Evolutionary conservation across 2,888 invertebrate genomes (phyloP).

Genomic region (Julus scanicus): DNA sequence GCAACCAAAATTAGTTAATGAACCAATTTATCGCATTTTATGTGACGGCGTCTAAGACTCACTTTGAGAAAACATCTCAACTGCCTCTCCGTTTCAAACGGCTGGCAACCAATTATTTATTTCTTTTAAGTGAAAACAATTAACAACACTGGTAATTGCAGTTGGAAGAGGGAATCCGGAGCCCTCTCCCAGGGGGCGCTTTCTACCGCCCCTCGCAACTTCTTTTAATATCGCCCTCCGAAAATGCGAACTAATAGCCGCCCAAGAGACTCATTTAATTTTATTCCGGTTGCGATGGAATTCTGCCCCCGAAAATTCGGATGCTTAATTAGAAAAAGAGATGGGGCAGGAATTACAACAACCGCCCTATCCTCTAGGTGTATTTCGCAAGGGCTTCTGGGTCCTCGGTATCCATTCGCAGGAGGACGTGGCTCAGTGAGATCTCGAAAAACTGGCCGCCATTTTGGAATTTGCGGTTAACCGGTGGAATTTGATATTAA

Average conservation of each 20-base stretch:
- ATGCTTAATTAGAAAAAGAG: conserved; percentile 36
- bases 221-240: conserved; percentile 37
- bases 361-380: conserved; percentile 24
- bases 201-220: background rate
- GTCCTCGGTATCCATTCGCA: background rate
- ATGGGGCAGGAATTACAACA: conserved; percentile 29
- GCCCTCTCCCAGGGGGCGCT: conserved; percentile 23
- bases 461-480: background rate
- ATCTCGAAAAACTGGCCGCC: background rate
- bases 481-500: no score
- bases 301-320: conserved; percentile 7
- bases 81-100: conserved; percentile 17
- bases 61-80: conserved; percentile 17
- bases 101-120: conserved; percentile 41
- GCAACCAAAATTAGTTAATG: conserved; percentile 42
- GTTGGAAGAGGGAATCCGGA: conserved; percentile 16
- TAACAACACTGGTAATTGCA: conserved; percentile 35
- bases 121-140: conserved; percentile 42
- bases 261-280: conserved; percentile 42
- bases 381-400: background rate
- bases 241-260: conserved; percentile 38
- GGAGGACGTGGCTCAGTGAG: background rate
- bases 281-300: conserved; percentile 36
- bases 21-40: conserved; percentile 39
- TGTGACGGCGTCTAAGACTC: conserved; percentile 30